These are phyloP conservation scores for Heliothis subflexa DNA, from an alignment of 1,140 invertebrate genomes.

Conservation along the genomic window DNA sequence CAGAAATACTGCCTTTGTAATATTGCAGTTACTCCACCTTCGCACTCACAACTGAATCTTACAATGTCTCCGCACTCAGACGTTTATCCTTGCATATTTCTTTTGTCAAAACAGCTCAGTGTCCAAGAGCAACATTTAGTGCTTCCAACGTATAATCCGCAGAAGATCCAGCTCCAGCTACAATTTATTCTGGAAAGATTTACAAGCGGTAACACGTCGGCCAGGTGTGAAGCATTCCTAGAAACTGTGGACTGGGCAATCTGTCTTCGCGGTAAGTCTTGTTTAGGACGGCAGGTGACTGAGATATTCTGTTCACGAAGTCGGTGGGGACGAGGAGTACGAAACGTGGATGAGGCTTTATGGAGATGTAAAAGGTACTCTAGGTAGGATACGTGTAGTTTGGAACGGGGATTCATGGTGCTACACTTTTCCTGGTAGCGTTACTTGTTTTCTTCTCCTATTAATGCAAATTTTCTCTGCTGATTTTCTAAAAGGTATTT, in stretches of 20 bases:
- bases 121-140: conserved; percentile 8
- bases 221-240: conserved; percentile 38
- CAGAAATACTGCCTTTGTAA: too few species aligned
- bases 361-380: background rate
- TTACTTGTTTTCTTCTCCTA: too few species aligned
- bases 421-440: too few species aligned
- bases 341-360: conserved; percentile 1
- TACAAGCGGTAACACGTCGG: background rate
- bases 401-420: too few species aligned
- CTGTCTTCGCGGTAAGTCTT: conserved; percentile 45
- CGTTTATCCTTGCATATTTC: conserved; percentile 18
- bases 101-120: conserved; percentile 22
- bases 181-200: conserved; percentile 41
- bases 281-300: conserved; percentile 50
- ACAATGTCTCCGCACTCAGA: background rate
- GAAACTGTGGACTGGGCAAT: conserved; percentile 20
- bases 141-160: conserved; percentile 29
- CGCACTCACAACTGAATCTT: background rate
- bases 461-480: too few species aligned
- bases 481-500: too few species aligned
- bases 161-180: background rate
- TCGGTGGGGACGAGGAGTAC: background rate
- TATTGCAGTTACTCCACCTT: background rate
- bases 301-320: background rate
- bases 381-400: too few species aligned